A percentile compares a stretch with the other conserved stretches of the same genome.
Evolutionary conservation across 2,113 vertebrate genomes (phyloP).

Genomic region (Amphiprion ocellaris): DNA sequence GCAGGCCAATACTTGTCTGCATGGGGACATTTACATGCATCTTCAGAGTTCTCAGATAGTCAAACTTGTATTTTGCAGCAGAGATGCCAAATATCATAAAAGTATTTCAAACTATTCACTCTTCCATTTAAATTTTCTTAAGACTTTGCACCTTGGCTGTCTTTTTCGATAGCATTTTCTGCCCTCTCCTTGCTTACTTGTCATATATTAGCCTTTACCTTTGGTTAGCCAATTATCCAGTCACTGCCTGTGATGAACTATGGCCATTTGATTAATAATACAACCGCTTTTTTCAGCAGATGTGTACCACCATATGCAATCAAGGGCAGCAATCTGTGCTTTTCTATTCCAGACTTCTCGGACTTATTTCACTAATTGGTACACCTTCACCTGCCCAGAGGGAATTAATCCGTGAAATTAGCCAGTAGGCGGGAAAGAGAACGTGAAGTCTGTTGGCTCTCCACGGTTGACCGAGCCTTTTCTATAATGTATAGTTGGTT

Average conservation of each 20-base stretch:
- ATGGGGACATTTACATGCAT: no score
- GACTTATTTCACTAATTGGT: constrained; percentile 35
- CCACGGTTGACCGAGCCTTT: constrained; percentile 20
- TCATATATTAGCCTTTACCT: not conserved
- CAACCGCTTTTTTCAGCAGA: not conserved
- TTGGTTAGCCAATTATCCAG: not conserved
- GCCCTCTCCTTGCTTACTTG: not conserved
- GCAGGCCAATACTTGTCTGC: no score
- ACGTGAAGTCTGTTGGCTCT: constrained; percentile 16
- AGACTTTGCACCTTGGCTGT: no score
- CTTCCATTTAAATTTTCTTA: not conserved
- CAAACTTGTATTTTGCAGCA: constrained; percentile 6
- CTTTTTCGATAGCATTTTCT: no score
- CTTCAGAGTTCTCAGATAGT: not conserved
- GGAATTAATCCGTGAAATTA: constrained; percentile 41
- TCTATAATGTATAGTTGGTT: constrained; percentile 8
- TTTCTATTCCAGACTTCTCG: constrained; percentile 1
- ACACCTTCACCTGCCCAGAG: constrained; percentile 14
- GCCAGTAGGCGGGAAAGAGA: constrained; percentile 18
- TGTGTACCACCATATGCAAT: constrained; percentile 4
- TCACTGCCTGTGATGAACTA: not conserved
- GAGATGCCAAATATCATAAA: not conserved
- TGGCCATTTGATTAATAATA: not conserved
- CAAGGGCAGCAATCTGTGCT: constrained; percentile 1
- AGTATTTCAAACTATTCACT: not conserved